Conservation (phyloP, 2,113 vertebrate species). For the Mesitornis unicolor region DNA sequence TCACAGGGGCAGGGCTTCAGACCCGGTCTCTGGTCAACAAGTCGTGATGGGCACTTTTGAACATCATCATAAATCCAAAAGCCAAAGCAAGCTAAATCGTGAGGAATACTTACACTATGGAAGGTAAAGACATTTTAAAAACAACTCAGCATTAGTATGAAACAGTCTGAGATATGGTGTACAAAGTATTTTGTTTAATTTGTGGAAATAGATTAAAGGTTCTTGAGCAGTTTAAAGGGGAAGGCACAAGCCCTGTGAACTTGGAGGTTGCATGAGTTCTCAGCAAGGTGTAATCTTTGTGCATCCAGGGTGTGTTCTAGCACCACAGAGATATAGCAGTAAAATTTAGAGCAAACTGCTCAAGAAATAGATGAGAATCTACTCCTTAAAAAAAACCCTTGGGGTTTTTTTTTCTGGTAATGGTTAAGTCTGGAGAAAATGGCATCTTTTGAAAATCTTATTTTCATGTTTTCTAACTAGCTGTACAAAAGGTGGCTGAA, state of each 20-base stretch:
- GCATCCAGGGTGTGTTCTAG: not conserved
- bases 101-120: not conserved
- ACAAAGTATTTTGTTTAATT: not conserved
- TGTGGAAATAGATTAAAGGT: not conserved
- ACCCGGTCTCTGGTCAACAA: fast-evolving
- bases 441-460: not conserved
- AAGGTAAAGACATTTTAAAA: not conserved
- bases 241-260: not conserved
- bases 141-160: not conserved
- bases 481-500: not conserved
- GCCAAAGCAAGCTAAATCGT: not conserved
- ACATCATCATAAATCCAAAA: not conserved
- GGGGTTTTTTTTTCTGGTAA: not conserved
- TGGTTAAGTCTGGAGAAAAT: not conserved
- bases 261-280: not conserved
- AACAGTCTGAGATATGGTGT: not conserved
- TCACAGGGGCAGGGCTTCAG: not conserved
- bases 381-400: not conserved
- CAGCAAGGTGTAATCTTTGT: not conserved
- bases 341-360: not conserved
- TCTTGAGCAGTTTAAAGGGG: not conserved
- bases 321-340: not conserved
- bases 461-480: not conserved
- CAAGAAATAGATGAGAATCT: not conserved
- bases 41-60: not conserved